Evolutionary conservation across 1,140 invertebrate genomes (phyloP).

Genomic region (Sitobion miscanthi): DNA sequence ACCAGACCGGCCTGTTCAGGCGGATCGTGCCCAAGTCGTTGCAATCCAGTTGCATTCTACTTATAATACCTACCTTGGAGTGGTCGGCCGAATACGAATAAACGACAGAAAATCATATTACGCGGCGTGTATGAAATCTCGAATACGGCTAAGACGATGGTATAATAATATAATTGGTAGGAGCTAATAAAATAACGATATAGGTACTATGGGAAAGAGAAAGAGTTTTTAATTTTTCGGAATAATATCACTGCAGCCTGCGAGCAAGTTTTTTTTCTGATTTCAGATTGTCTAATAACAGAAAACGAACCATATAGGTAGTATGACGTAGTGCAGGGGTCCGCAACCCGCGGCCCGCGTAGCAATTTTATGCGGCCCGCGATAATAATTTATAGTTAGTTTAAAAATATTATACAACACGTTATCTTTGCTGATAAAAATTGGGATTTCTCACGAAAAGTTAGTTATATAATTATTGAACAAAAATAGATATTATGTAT

Average conservation of each 20-base stretch:
- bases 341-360: no score
- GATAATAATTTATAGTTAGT: no score
- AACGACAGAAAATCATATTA: background rate
- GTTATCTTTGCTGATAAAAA: no score
- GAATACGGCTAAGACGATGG: background rate
- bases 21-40: background rate
- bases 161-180: background rate
- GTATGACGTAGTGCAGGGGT: no score
- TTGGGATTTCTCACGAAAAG: no score
- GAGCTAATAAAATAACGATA: no score
- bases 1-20: background rate
- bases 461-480: no score
- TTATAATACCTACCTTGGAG: no score
- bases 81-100: background rate
- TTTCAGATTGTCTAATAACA: background rate
- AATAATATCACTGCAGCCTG: background rate
- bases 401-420: no score
- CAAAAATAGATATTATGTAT: no score
- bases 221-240: background rate
- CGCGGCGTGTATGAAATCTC: background rate
- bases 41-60: no score
- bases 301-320: background rate
- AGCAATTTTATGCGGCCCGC: no score
- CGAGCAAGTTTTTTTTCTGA: background rate
- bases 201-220: background rate